These are phyloP conservation scores for Chelonus formosanus DNA, from an alignment of 2,888 invertebrate species.

Conservation along the genomic window DNA sequence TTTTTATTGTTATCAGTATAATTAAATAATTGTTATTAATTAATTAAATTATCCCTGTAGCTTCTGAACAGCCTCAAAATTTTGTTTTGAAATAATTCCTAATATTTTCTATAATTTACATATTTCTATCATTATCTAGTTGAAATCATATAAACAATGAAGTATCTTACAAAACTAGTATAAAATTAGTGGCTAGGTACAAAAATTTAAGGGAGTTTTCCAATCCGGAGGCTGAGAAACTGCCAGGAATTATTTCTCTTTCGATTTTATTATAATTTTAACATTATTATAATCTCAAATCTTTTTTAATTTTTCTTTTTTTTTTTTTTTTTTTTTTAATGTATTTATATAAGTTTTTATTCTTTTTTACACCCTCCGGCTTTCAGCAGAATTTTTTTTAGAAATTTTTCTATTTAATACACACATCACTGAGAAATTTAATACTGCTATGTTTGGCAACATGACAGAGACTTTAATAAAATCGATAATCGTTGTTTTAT, in stretches of 20 bases:
- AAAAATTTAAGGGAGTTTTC: constrained; percentile 64
- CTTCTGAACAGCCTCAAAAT: too few relatives aligned
- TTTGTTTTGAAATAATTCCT: too few relatives aligned
- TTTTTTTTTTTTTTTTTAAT: constrained; percentile 20
- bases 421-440: constrained; percentile 50
- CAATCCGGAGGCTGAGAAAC: constrained; percentile 58
- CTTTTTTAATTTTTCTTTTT: constrained; percentile 19
- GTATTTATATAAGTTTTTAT: constrained; percentile 32
- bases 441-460: constrained; percentile 55
- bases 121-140: too few relatives aligned
- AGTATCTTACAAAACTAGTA: constrained; percentile 70
- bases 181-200: constrained; percentile 71
- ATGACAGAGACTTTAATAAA: constrained; percentile 18
- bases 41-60: too few relatives aligned
- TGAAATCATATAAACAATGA: constrained; percentile 57
- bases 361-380: constrained; percentile 35
- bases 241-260: constrained; percentile 52
- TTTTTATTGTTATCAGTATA: too few relatives aligned
- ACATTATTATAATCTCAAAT: constrained; percentile 32
- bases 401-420: constrained; percentile 1
- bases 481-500: constrained; percentile 16
- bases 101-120: too few relatives aligned
- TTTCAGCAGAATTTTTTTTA: constrained; percentile 19
- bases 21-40: too few relatives aligned
- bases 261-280: constrained; percentile 29